A percentile compares a stretch with the other conserved stretches of the same genome.
These are phyloP conservation scores for Cinclus cinclus DNA, from an alignment of 2,113 vertebrate species.

Conservation along the genomic window DNA sequence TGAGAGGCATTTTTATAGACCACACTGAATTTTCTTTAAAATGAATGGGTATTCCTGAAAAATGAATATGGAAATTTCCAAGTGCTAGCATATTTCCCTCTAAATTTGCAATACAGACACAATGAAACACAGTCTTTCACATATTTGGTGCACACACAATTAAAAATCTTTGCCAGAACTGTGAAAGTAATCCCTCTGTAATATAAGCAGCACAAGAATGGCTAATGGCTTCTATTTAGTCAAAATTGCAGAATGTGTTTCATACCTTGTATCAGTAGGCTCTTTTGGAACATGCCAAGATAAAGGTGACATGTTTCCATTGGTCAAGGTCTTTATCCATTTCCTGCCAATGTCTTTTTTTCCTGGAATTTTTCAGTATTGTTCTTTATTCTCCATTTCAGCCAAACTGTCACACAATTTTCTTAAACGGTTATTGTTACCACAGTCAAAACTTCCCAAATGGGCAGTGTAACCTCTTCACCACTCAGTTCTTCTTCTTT, in stretches of 20 bases:
- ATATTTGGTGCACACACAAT: not conserved
- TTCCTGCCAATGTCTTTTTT: not conserved
- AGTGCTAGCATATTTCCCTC: not conserved
- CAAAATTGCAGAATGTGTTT: not conserved
- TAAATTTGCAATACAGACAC: not conserved
- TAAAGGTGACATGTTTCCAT: rapidly evolving
- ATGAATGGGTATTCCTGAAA: not conserved
- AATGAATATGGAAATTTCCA: not conserved
- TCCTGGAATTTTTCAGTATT: not conserved
- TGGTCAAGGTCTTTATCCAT: not conserved
- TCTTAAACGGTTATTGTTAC: not conserved
- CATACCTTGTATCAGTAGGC: not conserved
- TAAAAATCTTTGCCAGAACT: not conserved
- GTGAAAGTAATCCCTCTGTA: not conserved
- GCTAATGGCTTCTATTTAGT: not conserved
- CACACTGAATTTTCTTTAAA: not conserved
- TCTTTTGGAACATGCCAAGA: not conserved
- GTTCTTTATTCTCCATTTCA: not conserved
- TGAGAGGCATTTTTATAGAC: not conserved
- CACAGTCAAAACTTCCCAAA: not conserved
- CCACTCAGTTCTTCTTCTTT: not conserved
- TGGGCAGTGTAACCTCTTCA: not conserved
- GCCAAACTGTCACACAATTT: not conserved
- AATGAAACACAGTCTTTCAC: not conserved
- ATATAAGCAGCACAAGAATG: not conserved